Conservation (phyloP, 2,113 vertebrate genomes). For the Lichenostomus cassidix region DNA sequence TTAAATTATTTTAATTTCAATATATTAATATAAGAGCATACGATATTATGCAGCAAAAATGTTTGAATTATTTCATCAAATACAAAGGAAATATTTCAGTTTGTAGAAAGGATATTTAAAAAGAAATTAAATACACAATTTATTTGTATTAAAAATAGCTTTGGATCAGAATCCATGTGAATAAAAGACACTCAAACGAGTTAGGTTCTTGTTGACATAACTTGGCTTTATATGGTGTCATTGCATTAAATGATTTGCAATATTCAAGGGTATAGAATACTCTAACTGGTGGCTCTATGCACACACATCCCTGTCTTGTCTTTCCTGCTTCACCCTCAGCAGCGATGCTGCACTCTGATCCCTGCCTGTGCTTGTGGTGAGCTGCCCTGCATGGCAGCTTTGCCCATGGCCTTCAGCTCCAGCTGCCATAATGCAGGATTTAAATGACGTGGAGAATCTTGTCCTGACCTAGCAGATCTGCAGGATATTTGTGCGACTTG, state of each 20-base stretch:
- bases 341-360: rapidly evolving
- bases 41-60: not conserved
- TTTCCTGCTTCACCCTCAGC: not conserved
- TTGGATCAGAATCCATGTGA: not conserved
- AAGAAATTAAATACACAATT: not conserved
- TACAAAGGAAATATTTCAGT: not conserved
- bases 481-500: rapidly evolving
- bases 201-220: not conserved
- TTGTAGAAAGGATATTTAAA: not conserved
- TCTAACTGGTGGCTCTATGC: not conserved
- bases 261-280: too few relatives aligned
- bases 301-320: rapidly evolving
- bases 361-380: not conserved
- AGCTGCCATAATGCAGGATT: not conserved
- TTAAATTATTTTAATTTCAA: not conserved
- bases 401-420: not conserved
- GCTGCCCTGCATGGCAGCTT: not conserved
- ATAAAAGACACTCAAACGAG: not conserved
- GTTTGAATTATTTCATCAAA: not conserved
- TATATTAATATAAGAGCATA: not conserved
- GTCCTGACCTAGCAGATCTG: not conserved
- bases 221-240: not conserved
- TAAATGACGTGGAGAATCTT: not conserved
- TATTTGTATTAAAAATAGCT: not conserved
- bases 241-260: not conserved